A percentile compares a stretch with the other conserved stretches of the same genome.
Conservation (phyloP, 2,797 vertebrate genomes). For the Chaetophractus vellerosus region DNA sequence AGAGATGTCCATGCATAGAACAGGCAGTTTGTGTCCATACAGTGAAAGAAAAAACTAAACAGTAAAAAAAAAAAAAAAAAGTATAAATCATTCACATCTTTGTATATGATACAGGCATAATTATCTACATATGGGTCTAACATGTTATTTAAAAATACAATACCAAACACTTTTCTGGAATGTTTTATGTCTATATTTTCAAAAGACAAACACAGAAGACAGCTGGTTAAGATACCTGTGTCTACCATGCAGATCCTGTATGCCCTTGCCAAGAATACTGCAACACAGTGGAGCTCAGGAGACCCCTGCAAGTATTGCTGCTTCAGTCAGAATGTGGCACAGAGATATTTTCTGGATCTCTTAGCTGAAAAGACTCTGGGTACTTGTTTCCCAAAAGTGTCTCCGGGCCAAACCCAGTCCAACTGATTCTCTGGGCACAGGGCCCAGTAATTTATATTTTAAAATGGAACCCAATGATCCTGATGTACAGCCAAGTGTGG, state of each 20-base stretch:
- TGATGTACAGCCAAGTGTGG: background rate
- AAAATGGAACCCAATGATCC: background rate
- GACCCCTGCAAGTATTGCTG: background rate
- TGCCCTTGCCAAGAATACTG: background rate
- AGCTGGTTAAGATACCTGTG: rapidly evolving
- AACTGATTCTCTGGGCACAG: rapidly evolving
- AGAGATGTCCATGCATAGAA: slow-evolving; percentile 98
- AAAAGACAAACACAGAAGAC: background rate
- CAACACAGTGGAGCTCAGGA: rapidly evolving
- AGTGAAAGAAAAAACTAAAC: slow-evolving; percentile 97
- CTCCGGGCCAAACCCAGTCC: background rate
- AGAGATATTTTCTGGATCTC: background rate
- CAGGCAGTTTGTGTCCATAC: slow-evolving; percentile 99
- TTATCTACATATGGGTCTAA: background rate
- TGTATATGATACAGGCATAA: background rate
- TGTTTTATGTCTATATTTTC: background rate
- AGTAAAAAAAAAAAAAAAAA: slow-evolving; percentile 63
- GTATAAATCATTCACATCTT: slow-evolving; percentile 28
- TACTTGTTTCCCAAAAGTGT: background rate
- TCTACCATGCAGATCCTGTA: rapidly evolving
- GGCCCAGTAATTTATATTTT: background rate
- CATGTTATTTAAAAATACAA: background rate
- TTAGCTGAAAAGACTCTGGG: background rate
- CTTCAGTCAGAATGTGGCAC: background rate
- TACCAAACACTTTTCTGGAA: background rate